phyloP scores from a whole-genome alignment of 2,888 invertebrate species.

The Drosophila eohydei region DNA sequence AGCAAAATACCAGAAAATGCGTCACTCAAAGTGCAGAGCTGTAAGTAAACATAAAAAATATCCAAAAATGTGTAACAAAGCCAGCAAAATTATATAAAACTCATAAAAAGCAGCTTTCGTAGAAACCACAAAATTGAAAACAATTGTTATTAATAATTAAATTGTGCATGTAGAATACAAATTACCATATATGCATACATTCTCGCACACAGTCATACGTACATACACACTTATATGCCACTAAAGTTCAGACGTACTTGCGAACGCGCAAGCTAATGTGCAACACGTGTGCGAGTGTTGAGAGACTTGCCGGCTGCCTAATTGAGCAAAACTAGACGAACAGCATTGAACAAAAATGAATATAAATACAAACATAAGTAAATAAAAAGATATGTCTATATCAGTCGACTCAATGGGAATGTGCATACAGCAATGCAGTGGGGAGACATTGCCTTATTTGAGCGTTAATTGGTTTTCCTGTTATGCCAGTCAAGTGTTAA shows the following conservation, averaged over 20 bases:
- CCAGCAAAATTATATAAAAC: not conserved
- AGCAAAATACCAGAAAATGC: conserved; percentile 20
- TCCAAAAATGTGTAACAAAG: not conserved
- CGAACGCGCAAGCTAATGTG: conserved; percentile 50
- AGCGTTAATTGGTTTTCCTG: conserved; percentile 35
- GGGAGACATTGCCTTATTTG: conserved; percentile 32
- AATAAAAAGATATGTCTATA: not conserved
- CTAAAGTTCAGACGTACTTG: conserved; percentile 3
- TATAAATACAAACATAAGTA: conserved; percentile 1
- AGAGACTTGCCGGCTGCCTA: conserved; percentile 28
- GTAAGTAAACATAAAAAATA: not conserved
- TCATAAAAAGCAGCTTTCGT: conserved; percentile 7
- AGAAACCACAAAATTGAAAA: conserved; percentile 24
- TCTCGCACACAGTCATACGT: not conserved
- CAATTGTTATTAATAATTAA: conserved; percentile 29
- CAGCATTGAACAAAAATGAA: conserved; percentile 11
- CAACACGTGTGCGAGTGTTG: conserved; percentile 64
- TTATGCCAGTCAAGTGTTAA: conserved; percentile 48
- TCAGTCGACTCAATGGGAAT: conserved; percentile 3
- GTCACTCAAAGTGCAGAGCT: conserved; percentile 4
- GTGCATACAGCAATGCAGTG: conserved; percentile 26
- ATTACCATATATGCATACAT: conserved; percentile 14
- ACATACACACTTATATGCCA: not conserved
- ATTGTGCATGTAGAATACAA: conserved; percentile 20
- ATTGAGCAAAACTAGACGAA: conserved; percentile 33